phyloP scores from a whole-genome alignment of 2,888 invertebrate genomes.

The Mesorhabditis spiculigera region DNA sequence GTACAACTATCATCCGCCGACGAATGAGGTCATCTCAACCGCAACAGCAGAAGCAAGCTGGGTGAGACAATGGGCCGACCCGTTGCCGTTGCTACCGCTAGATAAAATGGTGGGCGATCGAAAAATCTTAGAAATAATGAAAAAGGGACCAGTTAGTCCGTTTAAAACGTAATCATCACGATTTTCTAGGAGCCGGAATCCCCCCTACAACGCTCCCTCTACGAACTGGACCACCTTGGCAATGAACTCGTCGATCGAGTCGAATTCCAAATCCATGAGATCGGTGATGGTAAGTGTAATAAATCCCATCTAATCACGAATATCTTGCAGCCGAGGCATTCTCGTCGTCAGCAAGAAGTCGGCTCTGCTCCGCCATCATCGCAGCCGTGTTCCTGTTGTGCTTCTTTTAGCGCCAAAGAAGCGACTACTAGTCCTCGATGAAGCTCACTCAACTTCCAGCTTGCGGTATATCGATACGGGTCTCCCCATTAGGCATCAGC shows the following conservation, averaged over 20 bases:
- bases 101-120: background rate
- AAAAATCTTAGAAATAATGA: no score
- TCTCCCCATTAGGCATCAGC: no score
- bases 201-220: background rate
- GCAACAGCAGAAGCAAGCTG: no score
- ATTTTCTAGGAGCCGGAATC: background rate
- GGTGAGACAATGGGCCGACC: background rate
- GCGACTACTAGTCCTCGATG: no score
- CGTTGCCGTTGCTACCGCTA: background rate
- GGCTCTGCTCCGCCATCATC: background rate
- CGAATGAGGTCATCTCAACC: no score
- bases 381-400: background rate
- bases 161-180: background rate
- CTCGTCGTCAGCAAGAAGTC: background rate
- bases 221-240: background rate
- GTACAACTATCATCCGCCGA: background rate
- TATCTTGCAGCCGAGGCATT: no score
- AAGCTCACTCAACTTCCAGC: no score
- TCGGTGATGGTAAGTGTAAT: background rate
- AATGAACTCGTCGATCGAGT: background rate
- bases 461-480: no score
- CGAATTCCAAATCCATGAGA: slow-evolving; percentile 1
- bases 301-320: no score
- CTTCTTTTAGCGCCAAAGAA: background rate
- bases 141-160: background rate